phyloP scores from a whole-genome alignment of 2,113 vertebrate species.

The Polypterus bichir region DNA sequence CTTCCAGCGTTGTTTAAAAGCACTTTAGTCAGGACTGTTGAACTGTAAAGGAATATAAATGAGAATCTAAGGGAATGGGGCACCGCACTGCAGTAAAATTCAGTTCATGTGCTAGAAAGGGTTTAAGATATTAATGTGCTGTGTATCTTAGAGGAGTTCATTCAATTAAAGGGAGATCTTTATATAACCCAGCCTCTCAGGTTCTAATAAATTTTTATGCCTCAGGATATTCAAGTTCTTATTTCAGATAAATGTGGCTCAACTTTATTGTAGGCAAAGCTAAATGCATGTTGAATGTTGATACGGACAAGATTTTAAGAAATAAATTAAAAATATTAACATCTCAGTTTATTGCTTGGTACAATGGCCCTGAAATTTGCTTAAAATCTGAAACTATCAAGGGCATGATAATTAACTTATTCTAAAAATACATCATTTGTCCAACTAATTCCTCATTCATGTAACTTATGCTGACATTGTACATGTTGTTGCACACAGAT shows the following conservation, averaged over 20 bases:
- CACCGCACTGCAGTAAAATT: conserved; percentile 4
- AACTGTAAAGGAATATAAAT: conserved; percentile 43
- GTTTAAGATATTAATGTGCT: conserved; percentile 10
- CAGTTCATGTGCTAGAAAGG: conserved; percentile 1
- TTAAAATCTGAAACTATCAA: no score
- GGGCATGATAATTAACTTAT: no score
- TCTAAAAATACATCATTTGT: no score
- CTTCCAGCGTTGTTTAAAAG: conserved; percentile 21
- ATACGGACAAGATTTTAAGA: background rate
- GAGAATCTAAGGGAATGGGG: conserved; percentile 1
- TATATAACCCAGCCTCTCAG: background rate
- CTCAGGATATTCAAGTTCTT: conserved; percentile 1
- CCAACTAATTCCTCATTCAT: no score
- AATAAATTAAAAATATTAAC: background rate
- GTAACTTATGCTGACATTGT: no score
- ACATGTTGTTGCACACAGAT: no score
- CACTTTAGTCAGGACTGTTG: conserved; percentile 31
- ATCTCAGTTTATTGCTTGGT: no score
- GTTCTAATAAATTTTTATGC: conserved; percentile 4
- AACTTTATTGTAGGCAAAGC: conserved; percentile 1
- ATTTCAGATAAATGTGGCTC: conserved; percentile 1
- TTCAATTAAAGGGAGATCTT: conserved; percentile 14
- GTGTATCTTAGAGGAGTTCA: conserved; percentile 8
- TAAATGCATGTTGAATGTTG: background rate
- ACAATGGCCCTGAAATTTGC: no score